A percentile compares a stretch with the other conserved stretches of the same genome.
phyloP scores from a whole-genome alignment of 2,113 vertebrate genomes.

The human (Homo sapiens) region GRCh38 chr1:48604001-48604500 shows the following conservation, averaged over 20 bases:
- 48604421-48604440: slow-evolving; percentile 4
- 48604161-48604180: background rate
- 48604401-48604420: slow-evolving; percentile 36
- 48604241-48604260: background rate
- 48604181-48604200: background rate
- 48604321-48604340: background rate
- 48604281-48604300: background rate
- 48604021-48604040: too few relatives aligned
- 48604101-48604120: too few relatives aligned
- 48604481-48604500: slow-evolving; percentile 8
- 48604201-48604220: background rate
- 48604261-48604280: background rate
- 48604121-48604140: too few relatives aligned
- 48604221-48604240: background rate
- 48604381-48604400: background rate
- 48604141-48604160: too few relatives aligned
- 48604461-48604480: slow-evolving; percentile 36
- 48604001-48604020: too few relatives aligned
- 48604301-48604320: background rate
- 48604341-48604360: background rate
- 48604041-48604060: too few relatives aligned
- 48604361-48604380: background rate
- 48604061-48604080: too few relatives aligned
- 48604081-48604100: too few relatives aligned
- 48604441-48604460: slow-evolving; percentile 38